These are phyloP conservation scores for Cebidichthys violaceus DNA, from an alignment of 2,113 vertebrate species.

Conservation along the genomic window DNA sequence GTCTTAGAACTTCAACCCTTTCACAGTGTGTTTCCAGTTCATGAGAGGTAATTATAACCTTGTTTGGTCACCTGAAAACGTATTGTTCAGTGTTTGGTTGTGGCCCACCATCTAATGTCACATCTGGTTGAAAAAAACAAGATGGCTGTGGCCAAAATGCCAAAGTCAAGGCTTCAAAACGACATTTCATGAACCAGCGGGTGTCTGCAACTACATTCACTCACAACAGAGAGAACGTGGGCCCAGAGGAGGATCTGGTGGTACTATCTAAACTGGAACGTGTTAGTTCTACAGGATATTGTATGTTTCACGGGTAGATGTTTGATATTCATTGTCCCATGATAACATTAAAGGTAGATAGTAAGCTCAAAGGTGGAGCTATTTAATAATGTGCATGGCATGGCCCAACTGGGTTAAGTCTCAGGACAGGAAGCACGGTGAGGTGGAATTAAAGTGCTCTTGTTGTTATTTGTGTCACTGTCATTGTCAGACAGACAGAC, in stretches of 20 bases:
- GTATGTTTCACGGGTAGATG: background rate
- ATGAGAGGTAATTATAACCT: too few species aligned
- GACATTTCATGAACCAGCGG: background rate
- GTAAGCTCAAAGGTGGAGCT: background rate
- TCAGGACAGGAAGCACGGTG: slow-evolving; percentile 32
- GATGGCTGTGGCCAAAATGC: background rate
- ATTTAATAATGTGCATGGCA: slow-evolving; percentile 8
- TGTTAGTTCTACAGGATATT: background rate
- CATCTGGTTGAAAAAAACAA: background rate
- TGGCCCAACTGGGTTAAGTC: slow-evolving; percentile 29
- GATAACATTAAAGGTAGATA: background rate
- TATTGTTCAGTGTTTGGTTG: background rate
- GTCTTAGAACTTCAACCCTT: background rate
- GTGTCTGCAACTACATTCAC: background rate
- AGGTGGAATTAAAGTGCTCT: slow-evolving; percentile 71
- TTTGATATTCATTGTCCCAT: background rate
- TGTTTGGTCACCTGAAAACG: background rate
- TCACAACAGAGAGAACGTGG: background rate
- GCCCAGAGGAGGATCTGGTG: background rate
- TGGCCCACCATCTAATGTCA: background rate
- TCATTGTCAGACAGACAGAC: slow-evolving; percentile 35
- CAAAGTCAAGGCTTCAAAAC: background rate
- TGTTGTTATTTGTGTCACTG: slow-evolving; percentile 66
- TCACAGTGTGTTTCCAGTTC: too few species aligned
- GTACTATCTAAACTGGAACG: background rate